Base-by-base conservation (phyloP, 1,140 invertebrate genomes). In the Diorhabda sublineata region DNA sequence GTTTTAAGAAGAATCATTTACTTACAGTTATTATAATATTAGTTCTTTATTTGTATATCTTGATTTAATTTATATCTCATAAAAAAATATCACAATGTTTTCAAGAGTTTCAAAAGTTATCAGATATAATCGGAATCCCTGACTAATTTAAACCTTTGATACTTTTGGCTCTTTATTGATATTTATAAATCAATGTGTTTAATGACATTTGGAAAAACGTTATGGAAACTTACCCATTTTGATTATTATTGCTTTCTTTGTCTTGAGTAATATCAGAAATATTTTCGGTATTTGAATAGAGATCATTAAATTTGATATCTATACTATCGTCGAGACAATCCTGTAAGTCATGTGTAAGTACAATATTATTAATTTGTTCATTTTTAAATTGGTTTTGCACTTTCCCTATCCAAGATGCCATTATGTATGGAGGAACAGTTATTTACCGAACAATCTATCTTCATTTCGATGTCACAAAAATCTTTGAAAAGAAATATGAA, bases 261-360 rank as follows among this genome's bases (percentile, higher is more conserved):
- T 59, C 41, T 67, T 42, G 42, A 58, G n/a, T 5, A 42, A 58
- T 26, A 45, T 7, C 42, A 7, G 66, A 44, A 68, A 68, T 60
- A 56, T 6, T n/a, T n/a, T 60, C 58, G 52, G n/a, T 62, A 52
- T 45, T 45, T 52, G 11, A 60, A 69, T 84, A 86, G 66, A 84
- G 82, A 73, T 81, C 83, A 58, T 80, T 81, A 69, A 87, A 86
- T 4, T 83, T 80, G 61, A 85, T 72, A 75, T 87, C 85, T 52
- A 87, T 80, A 71, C 82, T 85, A 60, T 87, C 85, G 69, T 86
- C 84, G 9, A 87, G 76, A 68, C 82, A 87, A 75, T 87, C 84
- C 72, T 86, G 84, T 57, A 87, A 76, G 77, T 86, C 85, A 71
- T 84, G 83, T 3, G 81, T 83, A 66, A 83, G 80, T 41, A 84